A percentile compares a stretch with the other conserved stretches of the same genome.
Conservation (phyloP, 2,797 vertebrate genomes). For the Syncerus caffer region DNA sequence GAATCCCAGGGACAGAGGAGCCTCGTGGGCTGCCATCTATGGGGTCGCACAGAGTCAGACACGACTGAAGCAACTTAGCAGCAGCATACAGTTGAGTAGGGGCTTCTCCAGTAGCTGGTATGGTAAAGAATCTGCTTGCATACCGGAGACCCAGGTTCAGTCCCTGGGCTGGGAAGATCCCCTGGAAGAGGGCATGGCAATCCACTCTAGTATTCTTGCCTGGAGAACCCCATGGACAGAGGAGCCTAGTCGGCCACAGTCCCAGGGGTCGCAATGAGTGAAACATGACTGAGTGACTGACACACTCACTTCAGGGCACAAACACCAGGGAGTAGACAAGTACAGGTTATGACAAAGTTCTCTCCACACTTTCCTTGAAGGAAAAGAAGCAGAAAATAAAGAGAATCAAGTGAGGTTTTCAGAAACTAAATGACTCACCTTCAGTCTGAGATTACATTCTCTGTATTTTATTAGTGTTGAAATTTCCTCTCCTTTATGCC, state of each 20-base stretch:
- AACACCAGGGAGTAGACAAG: not conserved
- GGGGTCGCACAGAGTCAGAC: too few relatives aligned
- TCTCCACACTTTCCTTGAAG: not conserved
- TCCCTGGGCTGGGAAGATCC: not conserved
- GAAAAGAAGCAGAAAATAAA: not conserved
- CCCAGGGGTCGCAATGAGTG: accelerated
- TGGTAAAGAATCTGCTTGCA: not conserved
- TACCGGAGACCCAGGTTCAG: not conserved
- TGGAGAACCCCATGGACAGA: not conserved
- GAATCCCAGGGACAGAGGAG: too few relatives aligned
- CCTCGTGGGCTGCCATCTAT: too few relatives aligned
- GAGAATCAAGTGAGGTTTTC: not conserved
- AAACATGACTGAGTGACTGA: not conserved
- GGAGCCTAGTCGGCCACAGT: not conserved
- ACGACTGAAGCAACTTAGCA: too few relatives aligned
- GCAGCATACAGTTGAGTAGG: not conserved
- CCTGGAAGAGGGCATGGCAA: not conserved
- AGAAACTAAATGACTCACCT: not conserved
- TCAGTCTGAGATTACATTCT: not conserved
- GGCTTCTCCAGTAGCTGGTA: not conserved
- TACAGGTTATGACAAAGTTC: not conserved
- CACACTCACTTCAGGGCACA: not conserved
- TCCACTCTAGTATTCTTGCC: not conserved
- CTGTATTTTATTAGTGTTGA: not conserved
- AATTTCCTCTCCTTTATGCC: not conserved